Conservation (phyloP, 2,113 vertebrate species). For the Chiloscyllium plagiosum region DNA sequence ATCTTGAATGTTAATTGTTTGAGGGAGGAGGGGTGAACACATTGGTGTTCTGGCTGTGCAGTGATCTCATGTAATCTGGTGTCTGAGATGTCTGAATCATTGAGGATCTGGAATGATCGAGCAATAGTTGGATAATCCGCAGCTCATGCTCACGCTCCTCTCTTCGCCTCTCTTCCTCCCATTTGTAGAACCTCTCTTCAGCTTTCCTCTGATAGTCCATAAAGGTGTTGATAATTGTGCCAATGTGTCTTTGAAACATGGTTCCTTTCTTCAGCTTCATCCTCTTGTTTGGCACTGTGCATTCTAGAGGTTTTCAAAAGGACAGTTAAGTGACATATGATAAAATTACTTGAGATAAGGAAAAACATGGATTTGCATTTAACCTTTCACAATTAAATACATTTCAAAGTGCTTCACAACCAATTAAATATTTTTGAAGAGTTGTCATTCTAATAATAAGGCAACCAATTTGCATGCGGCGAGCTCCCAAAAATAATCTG, state of each 20-base stretch:
- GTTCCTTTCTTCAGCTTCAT: constrained; percentile 18
- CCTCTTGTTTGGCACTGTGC: background rate
- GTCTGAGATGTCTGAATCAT: constrained; percentile 4
- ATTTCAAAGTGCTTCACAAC: background rate
- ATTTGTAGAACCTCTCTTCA: constrained; percentile 28
- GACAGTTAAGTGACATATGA: background rate
- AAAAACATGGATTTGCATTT: background rate
- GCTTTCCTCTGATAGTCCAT: constrained; percentile 34
- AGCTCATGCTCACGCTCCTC: constrained; percentile 33
- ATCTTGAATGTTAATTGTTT: constrained; percentile 11
- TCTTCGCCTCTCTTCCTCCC: constrained; percentile 24
- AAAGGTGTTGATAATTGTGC: constrained; percentile 30
- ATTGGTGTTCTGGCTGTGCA: constrained; percentile 13
- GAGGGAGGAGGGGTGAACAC: constrained; percentile 32
- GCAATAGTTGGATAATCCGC: constrained; percentile 30
- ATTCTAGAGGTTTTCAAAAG: background rate
- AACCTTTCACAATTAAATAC: background rate
- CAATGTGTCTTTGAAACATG: constrained; percentile 28
- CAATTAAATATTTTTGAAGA: background rate
- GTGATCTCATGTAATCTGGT: constrained; percentile 9
- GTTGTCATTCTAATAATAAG: background rate
- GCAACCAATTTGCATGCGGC: background rate
- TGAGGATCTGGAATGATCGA: constrained; percentile 24
- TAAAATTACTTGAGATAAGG: background rate
- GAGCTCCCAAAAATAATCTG: background rate